phyloP scores from a whole-genome alignment of 2,797 vertebrate species.

The Chloroceryle amazona region DNA sequence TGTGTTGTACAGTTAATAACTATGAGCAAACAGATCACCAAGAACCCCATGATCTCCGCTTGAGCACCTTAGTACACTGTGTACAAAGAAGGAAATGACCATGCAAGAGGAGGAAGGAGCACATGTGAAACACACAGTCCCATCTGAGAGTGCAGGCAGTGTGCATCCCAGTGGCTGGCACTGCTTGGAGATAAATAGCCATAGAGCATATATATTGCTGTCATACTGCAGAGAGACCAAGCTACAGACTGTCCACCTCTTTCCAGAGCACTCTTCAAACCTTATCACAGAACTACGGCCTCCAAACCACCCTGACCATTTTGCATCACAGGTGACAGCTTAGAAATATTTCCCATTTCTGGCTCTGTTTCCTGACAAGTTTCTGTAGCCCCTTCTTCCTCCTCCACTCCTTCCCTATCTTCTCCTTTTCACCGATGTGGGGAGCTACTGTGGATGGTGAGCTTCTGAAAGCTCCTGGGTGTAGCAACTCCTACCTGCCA shows the following conservation, averaged over 20 bases:
- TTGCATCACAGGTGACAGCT: not conserved
- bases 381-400: not conserved
- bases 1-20: not conserved
- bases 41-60: not conserved
- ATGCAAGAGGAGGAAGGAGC: not conserved
- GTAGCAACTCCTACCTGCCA: not conserved
- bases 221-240: not conserved
- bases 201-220: not conserved
- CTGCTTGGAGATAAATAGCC: not conserved
- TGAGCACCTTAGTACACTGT: not conserved
- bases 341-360: not conserved
- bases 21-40: not conserved
- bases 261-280: not conserved
- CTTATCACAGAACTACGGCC: not conserved
- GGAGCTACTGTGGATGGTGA: not conserved
- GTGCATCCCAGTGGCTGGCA: not conserved
- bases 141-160: rapidly evolving
- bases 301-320: not conserved
- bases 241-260: not conserved
- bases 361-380: not conserved
- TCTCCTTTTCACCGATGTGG: not conserved
- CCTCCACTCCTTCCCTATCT: rapidly evolving
- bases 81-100: not conserved
- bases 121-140: not conserved
- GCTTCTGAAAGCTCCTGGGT: not conserved